Evolutionary conservation across 1,140 invertebrate species (phyloP).

Genomic region (Eupristina koningsbergeri): DNA sequence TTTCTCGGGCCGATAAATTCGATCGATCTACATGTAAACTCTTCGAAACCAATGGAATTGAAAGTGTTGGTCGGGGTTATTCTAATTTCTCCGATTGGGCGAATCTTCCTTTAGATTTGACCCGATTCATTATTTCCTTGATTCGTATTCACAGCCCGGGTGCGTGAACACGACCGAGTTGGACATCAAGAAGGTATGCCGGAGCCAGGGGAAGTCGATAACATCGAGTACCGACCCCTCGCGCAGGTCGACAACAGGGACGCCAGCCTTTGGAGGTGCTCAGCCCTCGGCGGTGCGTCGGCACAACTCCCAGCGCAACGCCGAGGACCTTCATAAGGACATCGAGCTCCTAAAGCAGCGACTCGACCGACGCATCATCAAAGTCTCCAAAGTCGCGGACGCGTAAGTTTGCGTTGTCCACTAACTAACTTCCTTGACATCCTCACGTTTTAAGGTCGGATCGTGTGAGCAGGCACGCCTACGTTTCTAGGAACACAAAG

Average conservation of each 20-base stretch:
- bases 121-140: not conserved
- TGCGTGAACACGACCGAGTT: conserved; percentile 99
- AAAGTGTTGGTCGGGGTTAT: no score
- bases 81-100: no score
- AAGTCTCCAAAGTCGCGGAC: conserved; percentile 97
- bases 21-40: no score
- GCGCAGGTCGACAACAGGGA: not conserved
- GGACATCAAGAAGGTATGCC: conserved; percentile 96
- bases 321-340: conserved; percentile 77
- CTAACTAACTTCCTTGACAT: not conserved
- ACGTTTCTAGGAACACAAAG: no score
- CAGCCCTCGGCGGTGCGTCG: conserved; percentile 16
- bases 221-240: no score
- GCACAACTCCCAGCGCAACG: conserved; percentile 20
- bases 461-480: no score
- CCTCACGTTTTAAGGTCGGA: no score
- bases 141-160: conserved; percentile 82
- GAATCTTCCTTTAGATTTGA: no score
- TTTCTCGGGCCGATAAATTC: not conserved
- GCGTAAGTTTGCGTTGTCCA: conserved; percentile 80
- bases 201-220: conserved; percentile 79
- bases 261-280: conserved; percentile 5
- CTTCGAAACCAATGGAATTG: no score
- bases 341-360: conserved; percentile 81
- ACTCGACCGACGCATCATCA: conserved; percentile 91